Base-by-base conservation (phyloP, 2,113 vertebrate species). In the Chaetodon trifascialis region DNA sequence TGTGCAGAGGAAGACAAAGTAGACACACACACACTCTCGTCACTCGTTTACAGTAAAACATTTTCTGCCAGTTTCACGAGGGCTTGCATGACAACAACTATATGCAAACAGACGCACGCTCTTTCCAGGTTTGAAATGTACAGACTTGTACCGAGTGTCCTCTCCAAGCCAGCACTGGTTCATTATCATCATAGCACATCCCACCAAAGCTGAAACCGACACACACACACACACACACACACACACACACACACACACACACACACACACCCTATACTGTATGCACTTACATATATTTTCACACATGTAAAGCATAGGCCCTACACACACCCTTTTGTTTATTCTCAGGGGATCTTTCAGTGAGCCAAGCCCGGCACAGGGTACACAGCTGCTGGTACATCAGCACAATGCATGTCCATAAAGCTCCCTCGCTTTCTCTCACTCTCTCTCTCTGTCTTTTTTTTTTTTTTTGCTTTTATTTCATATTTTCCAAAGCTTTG, bases 321-420 rank as follows among this genome's bases (percentile, higher is more conserved):
- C 83, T 51, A 78, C 82, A 91, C 68, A 68, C 80, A 91, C 80
- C 78, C 85, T 88, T 94, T 86, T 79, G 84, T 92, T 93, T 86
- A 91, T 92, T 94, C 95, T 95, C 93, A 95, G 93, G 94, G 91
- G 91, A 94, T 93, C 88, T 89, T 93, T 91, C 86, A 85, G 89
- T 90, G 88, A 93, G 91, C 91, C 91, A 91, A 89, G 82, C 91
- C 86, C 90, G 42, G 73, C 89, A 82, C 84, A 79, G 93, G 88
- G 90, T 85, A 86, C 79, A 91, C 82, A 85, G 84, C 89, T 92
- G 92, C 90, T 89, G 90, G 91, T 90, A 89, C 88, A 84, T 93
- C 90, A 92, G 92, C 94, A 95, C 93, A 94, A 90, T 88, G 84
- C 88, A 89, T 90, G 83, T 91, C 76, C 75, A 42, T 84, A 72